Conservation (phyloP, 2,888 invertebrate species). For the Isoperla grammatica region DNA sequence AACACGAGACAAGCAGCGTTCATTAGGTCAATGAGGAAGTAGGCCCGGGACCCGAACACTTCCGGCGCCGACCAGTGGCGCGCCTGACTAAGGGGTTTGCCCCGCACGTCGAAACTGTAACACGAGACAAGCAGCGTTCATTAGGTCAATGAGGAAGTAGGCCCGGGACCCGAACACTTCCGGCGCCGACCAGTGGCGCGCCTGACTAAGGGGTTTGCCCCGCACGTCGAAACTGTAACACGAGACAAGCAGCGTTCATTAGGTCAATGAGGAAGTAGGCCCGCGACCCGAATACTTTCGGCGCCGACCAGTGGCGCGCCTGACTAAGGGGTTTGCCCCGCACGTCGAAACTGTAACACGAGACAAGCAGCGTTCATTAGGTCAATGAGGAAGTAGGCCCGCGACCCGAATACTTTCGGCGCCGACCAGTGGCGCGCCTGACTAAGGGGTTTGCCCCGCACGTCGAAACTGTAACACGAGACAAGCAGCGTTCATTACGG, state of each 20-base stretch:
- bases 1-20: constrained; percentile 42
- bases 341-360: constrained; percentile 76
- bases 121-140: constrained; percentile 34
- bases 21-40: constrained; percentile 74
- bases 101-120: constrained; percentile 81
- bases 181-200: constrained; percentile 78
- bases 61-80: constrained; percentile 80
- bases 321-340: constrained; percentile 74
- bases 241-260: too few species aligned
- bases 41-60: constrained; percentile 80
- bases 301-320: constrained; percentile 79
- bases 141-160: constrained; percentile 73
- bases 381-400: constrained; percentile 78
- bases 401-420: constrained; percentile 76
- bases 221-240: constrained; percentile 78
- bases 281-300: constrained; percentile 78
- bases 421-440: constrained; percentile 82
- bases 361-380: too few species aligned
- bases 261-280: constrained; percentile 81
- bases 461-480: constrained; percentile 77
- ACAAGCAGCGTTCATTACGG: too few species aligned
- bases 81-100: constrained; percentile 71
- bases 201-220: constrained; percentile 72
- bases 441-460: constrained; percentile 71
- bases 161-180: constrained; percentile 83